Base-by-base conservation (phyloP, 2,797 vertebrate genomes). In the Anisognathus igniventris region DNA sequence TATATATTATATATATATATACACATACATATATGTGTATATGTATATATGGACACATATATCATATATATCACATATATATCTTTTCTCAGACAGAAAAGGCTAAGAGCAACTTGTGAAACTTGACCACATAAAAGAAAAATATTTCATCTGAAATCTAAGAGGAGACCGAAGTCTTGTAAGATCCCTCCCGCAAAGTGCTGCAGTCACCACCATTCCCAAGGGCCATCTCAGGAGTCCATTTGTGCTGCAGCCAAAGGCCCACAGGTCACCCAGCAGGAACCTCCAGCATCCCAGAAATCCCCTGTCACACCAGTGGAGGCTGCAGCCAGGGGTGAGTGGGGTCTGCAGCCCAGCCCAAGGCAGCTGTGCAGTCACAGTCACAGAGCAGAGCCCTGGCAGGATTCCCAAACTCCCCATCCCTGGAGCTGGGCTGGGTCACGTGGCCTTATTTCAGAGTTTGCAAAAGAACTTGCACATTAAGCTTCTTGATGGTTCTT, bases 251-350 rank as follows among this genome's bases (percentile, higher is more conserved):
- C 40, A 16, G 58, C 33, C 57, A 19, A 18, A 21, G 57, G 8
- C 16, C n/a, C n/a, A 0, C 37, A 10, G 51, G 9, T 19, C 68
- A 53, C 10, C 72, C 68, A 40, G 48, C 82, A 33, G 5, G 35
- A 23, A 4, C 23, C 68, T 44, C 40, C 60, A 31, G 54, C 66
- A 50, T 0, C 44, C 15, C 17, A 48, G 72, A n/a, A 70, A 58
- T 13, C 12, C 64, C 58, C 1, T 0, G 1, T 4, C 58, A 25
- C 0, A 2, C 6, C 70, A 42, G 18, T 12, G 47, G n/a, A 21
- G 8, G 57, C 50, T 78, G 60, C 76, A 51, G 17, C 56, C 56
- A 18, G 23, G 56, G 33, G 10, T 4, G 2, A 57, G 56, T 2
- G 31, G 47, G 25, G 8, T 75, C 53, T 78, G 60, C 79, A 53